phyloP scores from a whole-genome alignment of 2,113 vertebrate genomes.

The Callaeas wilsoni region DNA sequence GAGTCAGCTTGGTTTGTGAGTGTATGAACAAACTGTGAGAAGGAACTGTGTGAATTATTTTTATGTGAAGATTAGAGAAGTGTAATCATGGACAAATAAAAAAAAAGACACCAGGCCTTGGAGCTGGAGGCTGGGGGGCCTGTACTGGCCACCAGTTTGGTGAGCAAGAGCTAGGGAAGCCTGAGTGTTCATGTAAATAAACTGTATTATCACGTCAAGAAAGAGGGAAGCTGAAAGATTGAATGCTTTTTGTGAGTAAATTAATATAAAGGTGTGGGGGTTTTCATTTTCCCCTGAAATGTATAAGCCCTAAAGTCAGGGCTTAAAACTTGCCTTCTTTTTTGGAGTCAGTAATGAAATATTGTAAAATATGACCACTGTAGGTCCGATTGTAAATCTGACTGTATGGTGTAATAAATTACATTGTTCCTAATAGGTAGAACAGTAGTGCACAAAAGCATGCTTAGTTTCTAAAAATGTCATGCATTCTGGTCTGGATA shows the following conservation, averaged over 20 bases:
- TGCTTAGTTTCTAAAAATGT: background rate
- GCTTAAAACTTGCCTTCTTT: background rate
- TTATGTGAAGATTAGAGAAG: background rate
- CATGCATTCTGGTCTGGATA: background rate
- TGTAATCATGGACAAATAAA: background rate
- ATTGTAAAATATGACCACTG: background rate
- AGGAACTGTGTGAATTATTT: background rate
- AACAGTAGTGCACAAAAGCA: background rate
- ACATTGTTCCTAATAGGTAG: background rate
- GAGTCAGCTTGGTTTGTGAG: background rate
- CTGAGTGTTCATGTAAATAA: background rate
- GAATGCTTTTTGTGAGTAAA: background rate
- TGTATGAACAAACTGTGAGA: background rate
- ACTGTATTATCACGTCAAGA: background rate
- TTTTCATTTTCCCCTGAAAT: background rate
- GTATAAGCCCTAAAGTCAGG: background rate
- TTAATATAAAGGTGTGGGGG: background rate
- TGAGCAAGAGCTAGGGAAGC: background rate
- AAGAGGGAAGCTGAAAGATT: background rate
- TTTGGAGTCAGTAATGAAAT: background rate
- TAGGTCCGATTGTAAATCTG: background rate
- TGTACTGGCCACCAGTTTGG: background rate
- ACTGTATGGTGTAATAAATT: background rate
- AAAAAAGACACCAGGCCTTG: background rate
- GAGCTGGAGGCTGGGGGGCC: background rate